Conservation (phyloP, 2,113 vertebrate genomes). For the Hemiscyllium ocellatum region DNA sequence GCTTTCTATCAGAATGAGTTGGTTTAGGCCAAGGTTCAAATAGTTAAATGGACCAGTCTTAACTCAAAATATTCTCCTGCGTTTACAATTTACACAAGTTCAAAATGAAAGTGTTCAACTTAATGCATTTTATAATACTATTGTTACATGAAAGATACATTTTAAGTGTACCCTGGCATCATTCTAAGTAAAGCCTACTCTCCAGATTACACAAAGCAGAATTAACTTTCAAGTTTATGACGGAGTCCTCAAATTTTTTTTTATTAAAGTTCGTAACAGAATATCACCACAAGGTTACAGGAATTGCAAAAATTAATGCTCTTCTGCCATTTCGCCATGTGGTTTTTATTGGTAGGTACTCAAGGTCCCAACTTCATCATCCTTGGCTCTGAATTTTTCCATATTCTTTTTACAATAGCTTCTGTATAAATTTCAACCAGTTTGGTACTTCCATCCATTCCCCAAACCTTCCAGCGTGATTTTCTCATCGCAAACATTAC, state of each 20-base stretch:
- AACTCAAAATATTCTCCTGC: not conserved
- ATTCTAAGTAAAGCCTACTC: not conserved
- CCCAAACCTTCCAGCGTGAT: slow-evolving; percentile 34
- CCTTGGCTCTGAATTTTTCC: slow-evolving; percentile 30
- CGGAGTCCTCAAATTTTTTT: slow-evolving; percentile 30
- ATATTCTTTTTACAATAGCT: slow-evolving; percentile 26
- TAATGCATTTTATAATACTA: not conserved
- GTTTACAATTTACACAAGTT: not conserved
- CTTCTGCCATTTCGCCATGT: slow-evolving; percentile 15
- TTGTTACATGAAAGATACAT: not conserved
- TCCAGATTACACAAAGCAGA: not conserved
- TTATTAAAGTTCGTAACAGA: slow-evolving; percentile 37
- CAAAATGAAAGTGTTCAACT: slow-evolving; percentile 16
- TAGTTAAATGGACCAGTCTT: not conserved
- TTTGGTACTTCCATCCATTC: slow-evolving; percentile 24
- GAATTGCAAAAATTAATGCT: slow-evolving; percentile 37
- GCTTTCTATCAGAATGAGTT: not conserved
- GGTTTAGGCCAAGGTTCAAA: not conserved
- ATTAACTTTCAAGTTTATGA: slow-evolving; percentile 29
- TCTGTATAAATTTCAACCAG: slow-evolving; percentile 30
- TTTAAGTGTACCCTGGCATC: not conserved
- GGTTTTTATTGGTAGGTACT: slow-evolving; percentile 34
- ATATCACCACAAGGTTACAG: slow-evolving; percentile 37
- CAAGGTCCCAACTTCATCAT: slow-evolving; percentile 33
- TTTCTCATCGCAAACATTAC: slow-evolving; percentile 24